Conservation (phyloP, 2,797 vertebrate species). For the Gymnothorax reevesii region DNA sequence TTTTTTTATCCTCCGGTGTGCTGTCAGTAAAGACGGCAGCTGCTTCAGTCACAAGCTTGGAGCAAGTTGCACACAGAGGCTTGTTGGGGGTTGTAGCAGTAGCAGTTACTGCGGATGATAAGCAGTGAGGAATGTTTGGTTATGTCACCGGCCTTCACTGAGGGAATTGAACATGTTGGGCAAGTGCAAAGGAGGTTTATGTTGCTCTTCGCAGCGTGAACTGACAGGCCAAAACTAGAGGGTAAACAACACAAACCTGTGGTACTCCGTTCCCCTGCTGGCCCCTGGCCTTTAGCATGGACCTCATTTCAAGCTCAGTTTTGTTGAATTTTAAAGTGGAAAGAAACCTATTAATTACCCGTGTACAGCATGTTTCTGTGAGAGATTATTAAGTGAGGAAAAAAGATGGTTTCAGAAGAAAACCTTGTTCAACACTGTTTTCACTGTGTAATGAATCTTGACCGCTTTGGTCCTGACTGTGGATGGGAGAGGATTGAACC, state of each 20-base stretch:
- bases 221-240: neutral
- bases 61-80: neutral
- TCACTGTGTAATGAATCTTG: neutral
- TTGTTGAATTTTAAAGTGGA: neutral
- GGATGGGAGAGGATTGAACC: neutral
- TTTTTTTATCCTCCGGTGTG: neutral
- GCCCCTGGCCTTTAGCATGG: neutral
- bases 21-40: neutral
- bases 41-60: neutral
- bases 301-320: neutral
- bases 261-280: neutral
- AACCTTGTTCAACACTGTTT: neutral
- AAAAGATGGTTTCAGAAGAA: neutral
- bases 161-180: neutral
- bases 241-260: neutral
- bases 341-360: neutral
- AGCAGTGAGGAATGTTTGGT: neutral
- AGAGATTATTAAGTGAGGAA: neutral
- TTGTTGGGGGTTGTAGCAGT: neutral
- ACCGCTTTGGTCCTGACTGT: neutral
- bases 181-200: neutral
- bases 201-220: neutral
- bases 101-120: neutral
- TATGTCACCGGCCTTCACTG: neutral
- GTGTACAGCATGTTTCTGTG: neutral